Evolutionary conservation across 1,140 invertebrate species (phyloP).

Genomic region (Sycophaga agraensis): DNA sequence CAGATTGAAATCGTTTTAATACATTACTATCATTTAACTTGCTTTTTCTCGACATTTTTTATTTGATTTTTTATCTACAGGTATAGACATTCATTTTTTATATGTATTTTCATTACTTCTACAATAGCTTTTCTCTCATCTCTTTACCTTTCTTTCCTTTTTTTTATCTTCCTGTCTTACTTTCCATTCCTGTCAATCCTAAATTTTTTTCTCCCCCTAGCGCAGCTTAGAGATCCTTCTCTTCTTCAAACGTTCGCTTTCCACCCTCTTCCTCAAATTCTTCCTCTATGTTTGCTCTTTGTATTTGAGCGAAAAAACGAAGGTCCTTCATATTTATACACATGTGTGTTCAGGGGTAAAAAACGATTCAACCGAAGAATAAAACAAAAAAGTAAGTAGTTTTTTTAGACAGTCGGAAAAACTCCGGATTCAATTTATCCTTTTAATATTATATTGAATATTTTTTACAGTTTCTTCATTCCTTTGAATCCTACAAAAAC

Average conservation of each 20-base stretch:
- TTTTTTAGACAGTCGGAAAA: neutral
- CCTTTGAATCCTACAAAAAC: too few species aligned
- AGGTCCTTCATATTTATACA: neutral
- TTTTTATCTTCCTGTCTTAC: slow-evolving; percentile 10
- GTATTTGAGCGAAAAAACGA: neutral
- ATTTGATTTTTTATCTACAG: neutral
- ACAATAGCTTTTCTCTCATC: neutral
- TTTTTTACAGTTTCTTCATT: too few species aligned
- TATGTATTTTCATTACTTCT: neutral
- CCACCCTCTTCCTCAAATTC: neutral
- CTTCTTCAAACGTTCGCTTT: neutral
- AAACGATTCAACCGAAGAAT: neutral
- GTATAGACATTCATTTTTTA: slow-evolving; percentile 1
- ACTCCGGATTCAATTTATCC: neutral
- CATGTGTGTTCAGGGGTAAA: neutral
- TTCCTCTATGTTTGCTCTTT: neutral
- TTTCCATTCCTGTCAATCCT: neutral
- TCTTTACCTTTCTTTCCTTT: neutral
- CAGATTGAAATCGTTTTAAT: too few species aligned
- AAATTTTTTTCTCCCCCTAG: neutral
- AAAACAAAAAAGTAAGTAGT: neutral
- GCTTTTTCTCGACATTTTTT: neutral
- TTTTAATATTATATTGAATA: neutral
- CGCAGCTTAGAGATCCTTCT: neutral
- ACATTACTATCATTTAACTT: neutral